Percentiles rank a stretch among this genome's conserved stretches.
phyloP scores from a whole-genome alignment of 2,888 invertebrate species.

The Conus canariensis region DNA sequence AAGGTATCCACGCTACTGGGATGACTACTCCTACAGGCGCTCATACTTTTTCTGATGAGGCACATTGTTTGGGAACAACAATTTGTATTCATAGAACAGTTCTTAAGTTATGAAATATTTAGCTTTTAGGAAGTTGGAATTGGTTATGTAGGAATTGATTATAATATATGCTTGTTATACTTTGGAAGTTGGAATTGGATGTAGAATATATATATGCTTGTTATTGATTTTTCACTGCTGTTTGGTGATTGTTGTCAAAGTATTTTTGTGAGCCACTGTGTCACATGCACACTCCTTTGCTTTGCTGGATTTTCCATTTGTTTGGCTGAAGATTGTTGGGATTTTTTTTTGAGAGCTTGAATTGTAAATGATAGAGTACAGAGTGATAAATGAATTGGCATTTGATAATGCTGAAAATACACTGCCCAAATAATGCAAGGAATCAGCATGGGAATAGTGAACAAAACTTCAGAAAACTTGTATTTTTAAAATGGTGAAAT shows the following conservation, averaged over 20 bases:
- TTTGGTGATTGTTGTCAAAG: too few relatives aligned
- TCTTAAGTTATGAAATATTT: too few relatives aligned
- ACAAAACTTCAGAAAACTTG: neutral
- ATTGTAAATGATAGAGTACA: neutral
- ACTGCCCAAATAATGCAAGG: neutral
- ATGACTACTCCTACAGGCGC: conserved; percentile 21
- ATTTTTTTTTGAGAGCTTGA: neutral
- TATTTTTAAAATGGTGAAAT: too few relatives aligned
- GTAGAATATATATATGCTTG: too few relatives aligned
- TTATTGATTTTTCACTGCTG: too few relatives aligned
- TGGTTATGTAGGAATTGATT: too few relatives aligned
- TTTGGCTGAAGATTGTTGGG: neutral
- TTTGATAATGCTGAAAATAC: neutral
- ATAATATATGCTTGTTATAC: too few relatives aligned
- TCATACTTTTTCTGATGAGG: neutral
- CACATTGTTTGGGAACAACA: neutral
- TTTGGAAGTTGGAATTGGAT: too few relatives aligned
- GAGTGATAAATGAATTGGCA: neutral
- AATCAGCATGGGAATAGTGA: neutral
- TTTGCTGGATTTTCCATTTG: neutral
- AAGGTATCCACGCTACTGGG: conserved; percentile 7
- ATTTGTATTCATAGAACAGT: neutral
- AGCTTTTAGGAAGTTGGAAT: too few relatives aligned
- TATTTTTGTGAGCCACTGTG: too few relatives aligned
- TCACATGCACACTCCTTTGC: neutral